Conservation (phyloP, 1,140 invertebrate genomes). For the Tribolium madens region DNA sequence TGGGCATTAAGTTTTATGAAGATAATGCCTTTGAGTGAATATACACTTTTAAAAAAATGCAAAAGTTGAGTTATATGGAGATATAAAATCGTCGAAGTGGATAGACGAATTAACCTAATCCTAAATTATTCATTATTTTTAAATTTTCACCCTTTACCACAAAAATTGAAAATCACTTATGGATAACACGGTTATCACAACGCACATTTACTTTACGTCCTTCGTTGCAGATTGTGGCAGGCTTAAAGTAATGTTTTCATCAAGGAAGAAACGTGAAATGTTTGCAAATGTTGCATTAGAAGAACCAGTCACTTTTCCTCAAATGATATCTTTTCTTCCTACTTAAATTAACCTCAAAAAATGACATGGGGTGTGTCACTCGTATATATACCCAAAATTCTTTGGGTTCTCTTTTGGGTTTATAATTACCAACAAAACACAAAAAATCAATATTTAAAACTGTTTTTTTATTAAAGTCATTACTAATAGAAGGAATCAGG, state of each 20-base stretch:
- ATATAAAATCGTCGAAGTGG: background rate
- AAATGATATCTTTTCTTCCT: constrained; percentile 4
- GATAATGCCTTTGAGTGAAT: background rate
- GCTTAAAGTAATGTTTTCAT: constrained; percentile 31
- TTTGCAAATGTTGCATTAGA: constrained; percentile 22
- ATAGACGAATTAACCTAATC: background rate
- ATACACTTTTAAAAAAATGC: background rate
- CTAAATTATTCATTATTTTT: background rate
- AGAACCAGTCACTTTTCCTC: constrained; percentile 3
- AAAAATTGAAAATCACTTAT: constrained; percentile 5
- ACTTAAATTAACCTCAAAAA: constrained; percentile 26
- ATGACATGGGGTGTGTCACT: constrained; percentile 15
- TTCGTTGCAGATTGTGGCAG: background rate
- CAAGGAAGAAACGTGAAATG: constrained; percentile 19
- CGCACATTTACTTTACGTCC: constrained; percentile 19
- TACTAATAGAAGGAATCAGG: too few relatives aligned
- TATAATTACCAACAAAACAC: background rate
- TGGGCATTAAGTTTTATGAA: background rate
- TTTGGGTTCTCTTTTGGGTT: background rate
- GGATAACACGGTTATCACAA: constrained; percentile 9
- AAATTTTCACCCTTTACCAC: background rate
- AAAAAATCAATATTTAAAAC: background rate
- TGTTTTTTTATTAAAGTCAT: too few relatives aligned
- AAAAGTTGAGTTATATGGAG: background rate
- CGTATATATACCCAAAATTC: background rate